Evolutionary conservation across 2,888 invertebrate species (phyloP), one percentile per base, ranked within the genome.

Genomic region (Melanargia galathea): DNA sequence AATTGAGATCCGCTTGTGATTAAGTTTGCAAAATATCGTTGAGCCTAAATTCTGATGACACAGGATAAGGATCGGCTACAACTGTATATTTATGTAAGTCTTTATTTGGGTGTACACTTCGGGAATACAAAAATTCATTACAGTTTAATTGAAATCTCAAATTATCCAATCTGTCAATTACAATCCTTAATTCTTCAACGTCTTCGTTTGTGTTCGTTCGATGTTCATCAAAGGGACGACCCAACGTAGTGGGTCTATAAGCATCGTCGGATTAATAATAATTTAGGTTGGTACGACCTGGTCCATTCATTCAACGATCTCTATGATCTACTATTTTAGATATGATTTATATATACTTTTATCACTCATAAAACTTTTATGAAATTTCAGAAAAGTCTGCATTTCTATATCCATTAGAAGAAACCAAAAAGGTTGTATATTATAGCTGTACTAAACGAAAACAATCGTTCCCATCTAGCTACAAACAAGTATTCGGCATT

Each of bases 401-500:
- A 6, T 30, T 6, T 30, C 30, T 6, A 30, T 26, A 26, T 4
- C 30, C 8, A 6, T 40, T n/a, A 1, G 6, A 16, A 38, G 38
- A 38, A 38, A 38, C 38, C 38, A 5, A 13, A 4, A 35, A 13
- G 13, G 3, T 35, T 13, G n/a, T 2, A 22, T 13, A 1, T 11
- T 11, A 13, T 20, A 13, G 13, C 5, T 24, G n/a, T 4, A 11
- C 8, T 16, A n/a, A 26, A 49, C 24, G 48, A 24, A 30, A 7
- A 30, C 22, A 26, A 43, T 43, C 16, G n/a, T 16, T 26, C 10
- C 10, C 1, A 22, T 10, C 10, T 46, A 13, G 43, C 16, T 20
- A 43, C 30, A 22, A 55, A 55, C 30, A 22, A 55, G 40, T 52
- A 56, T 13, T 52, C 38, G 51, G 48, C 38, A 62, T 33, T 59